Base-by-base conservation (phyloP, 92 coral and sea anemone genomes). In the Phenganax stokvisi region DNA sequence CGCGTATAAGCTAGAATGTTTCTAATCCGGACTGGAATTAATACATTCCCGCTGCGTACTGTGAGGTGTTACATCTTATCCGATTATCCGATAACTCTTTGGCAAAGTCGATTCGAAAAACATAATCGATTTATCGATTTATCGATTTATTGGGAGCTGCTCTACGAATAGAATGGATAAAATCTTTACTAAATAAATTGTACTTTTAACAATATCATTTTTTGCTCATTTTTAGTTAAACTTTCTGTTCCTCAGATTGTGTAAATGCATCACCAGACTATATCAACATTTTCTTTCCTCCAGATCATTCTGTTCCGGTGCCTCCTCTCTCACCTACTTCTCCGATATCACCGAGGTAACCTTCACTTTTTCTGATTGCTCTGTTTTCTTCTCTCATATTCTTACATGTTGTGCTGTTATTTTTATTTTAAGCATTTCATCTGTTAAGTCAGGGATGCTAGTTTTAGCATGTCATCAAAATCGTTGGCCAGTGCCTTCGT, bases 401-500 rank as follows among this genome's bases (percentile, higher is more conserved):
- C 59, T 60, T 17, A 27, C 58, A 6, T 29, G 12, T 37, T 76
- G 27, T 17, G 17, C 9, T 57, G 6, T 77, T 27, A 9, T 30
- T 62, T n/a, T 6, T 60, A 51, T 31, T 62, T 62, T 51, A 20
- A 77, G 81, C 25, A 31, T 20, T 31, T 57, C 81, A 2, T 59
- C 81, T 64, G 47, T 37, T 1, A 37, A 37, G 47, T 37, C 47
- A 37, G 83, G 73, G 51, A 9, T 63, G 61, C 27, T 79, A 20
- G 73, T 60, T 10, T 17, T 65, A 8, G 83, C 74, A 7, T 79
- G 83, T 51, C 74, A 30, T 10, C 67, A 79, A 65, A 63, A 79
- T 27, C 59, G 83, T 29, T 79, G 74, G 73, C 83, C 74, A 47
- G 4, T 44, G 8, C 83, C 83, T 15, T 25, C 71, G 30, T 79